Evolutionary conservation across 2,797 vertebrate species (phyloP), one percentile per base, ranked within the genome.

Genomic region (Petrocephalus schoutedeni): DNA sequence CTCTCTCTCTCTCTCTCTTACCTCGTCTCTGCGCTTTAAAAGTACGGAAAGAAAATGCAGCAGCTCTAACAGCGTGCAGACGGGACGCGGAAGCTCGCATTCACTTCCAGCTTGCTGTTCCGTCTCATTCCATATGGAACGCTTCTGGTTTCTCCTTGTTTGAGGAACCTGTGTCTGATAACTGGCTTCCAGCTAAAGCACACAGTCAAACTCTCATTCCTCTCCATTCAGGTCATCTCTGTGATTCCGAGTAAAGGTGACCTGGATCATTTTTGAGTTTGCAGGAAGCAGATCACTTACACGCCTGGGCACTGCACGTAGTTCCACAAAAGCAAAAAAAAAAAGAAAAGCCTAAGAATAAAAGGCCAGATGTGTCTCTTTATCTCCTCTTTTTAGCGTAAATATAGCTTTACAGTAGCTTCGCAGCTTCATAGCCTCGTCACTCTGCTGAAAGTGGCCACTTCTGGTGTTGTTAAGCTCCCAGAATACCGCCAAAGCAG

Each of bases 1-100:
- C 91, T 94, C 93, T 94, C 92, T 89, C 91, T 94, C 93, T 94
- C 92, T 89, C 91, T 90, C 45, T 59, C 86, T 56, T 67, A 80
- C 54, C 89, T 88, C 92, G 89, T 89, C 89, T 91, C 87, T 84
- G 67, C 89, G 85, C 86, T 9, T 85, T 21, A 51, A 85, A 57
- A 58, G 57, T 87, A 41, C 82, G 19, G 85, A 88, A 49, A 21
- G 90, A 89, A 51, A 82, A 19, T 12, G 45, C 77, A 84, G 85
- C 77, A 84, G 85, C 14, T 12, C 67, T 71, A 71, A 71, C 67
- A 16, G 67, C 5, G 12, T 85, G 56, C 85, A 51, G 4, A 53
- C 5, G 12, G 64, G 54, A 57, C 28, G 32, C 16, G 12, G 28
- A 71, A 32, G 45, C 74, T n/a, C 59, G 28, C 21, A 16, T 84